Percentiles rank a stretch among this genome's conserved stretches.
These are phyloP conservation scores for Odontocolon sp. DNA, from an alignment of 2,888 invertebrate species.

Conservation along the genomic window DNA sequence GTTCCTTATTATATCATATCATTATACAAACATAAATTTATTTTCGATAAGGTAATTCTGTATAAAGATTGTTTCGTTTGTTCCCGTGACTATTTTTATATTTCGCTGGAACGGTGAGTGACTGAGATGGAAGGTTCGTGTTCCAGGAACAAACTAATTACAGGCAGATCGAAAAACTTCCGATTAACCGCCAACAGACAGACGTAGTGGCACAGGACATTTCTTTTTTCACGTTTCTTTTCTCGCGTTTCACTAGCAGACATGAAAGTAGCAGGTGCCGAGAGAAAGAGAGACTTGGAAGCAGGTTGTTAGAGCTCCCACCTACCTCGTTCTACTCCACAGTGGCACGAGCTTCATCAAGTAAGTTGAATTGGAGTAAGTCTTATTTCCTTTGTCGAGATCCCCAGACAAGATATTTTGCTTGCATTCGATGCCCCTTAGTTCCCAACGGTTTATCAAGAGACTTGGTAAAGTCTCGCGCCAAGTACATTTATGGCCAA, in stretches of 20 bases:
- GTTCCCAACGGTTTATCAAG: slow-evolving; percentile 63
- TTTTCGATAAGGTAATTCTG: too few species aligned
- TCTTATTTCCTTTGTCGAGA: slow-evolving; percentile 71
- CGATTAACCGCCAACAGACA: slow-evolving; percentile 25
- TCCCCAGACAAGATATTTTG: slow-evolving; percentile 65
- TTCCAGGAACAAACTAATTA: slow-evolving; percentile 61
- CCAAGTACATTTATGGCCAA: too few species aligned
- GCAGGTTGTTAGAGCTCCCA: slow-evolving; percentile 41
- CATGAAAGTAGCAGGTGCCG: slow-evolving; percentile 53
- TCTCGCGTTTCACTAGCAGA: slow-evolving; percentile 46
- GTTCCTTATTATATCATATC: too few species aligned
- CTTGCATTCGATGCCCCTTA: slow-evolving; percentile 61
- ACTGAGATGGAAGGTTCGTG: slow-evolving; percentile 49
- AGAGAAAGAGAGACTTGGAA: slow-evolving; percentile 38
- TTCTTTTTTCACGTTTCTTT: slow-evolving; percentile 43
- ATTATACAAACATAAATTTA: too few species aligned
- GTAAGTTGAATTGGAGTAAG: slow-evolving; percentile 74
- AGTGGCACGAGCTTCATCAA: slow-evolving; percentile 70
- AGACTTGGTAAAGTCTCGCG: too few species aligned
- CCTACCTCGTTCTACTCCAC: slow-evolving; percentile 43
- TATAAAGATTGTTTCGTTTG: too few species aligned
- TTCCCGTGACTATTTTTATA: slow-evolving; percentile 50
- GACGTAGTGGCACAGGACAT: slow-evolving; percentile 52
- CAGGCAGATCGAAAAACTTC: slow-evolving; percentile 61
- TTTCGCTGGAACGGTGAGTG: slow-evolving; percentile 30